These are phyloP conservation scores for Aproaerema taeniolella DNA, from an alignment of 2,888 invertebrate genomes.

Conservation along the genomic window DNA sequence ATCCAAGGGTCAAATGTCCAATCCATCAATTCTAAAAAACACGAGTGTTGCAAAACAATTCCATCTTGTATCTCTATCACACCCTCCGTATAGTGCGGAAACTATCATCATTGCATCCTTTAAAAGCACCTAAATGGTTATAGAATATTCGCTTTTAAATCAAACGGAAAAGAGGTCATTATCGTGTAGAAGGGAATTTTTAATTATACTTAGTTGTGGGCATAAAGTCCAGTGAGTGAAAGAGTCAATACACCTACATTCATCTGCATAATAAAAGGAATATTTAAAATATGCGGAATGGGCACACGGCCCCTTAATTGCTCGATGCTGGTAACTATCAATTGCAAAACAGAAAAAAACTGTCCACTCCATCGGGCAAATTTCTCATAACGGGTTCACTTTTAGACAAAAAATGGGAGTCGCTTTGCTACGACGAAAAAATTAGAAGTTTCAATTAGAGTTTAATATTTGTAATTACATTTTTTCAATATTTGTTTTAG, in stretches of 20 bases:
- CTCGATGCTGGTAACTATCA: slow-evolving; percentile 61
- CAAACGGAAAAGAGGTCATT: neutral
- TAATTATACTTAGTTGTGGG: slow-evolving; percentile 5
- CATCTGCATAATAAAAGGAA: slow-evolving; percentile 72
- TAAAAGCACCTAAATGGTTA: neutral
- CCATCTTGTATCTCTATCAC: slow-evolving; percentile 39
- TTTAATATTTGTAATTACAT: neutral
- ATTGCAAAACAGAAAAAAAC: slow-evolving; percentile 70
- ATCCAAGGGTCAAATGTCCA: slow-evolving; percentile 36
- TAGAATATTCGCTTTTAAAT: neutral
- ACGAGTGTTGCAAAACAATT: slow-evolving; percentile 33
- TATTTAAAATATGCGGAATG: slow-evolving; percentile 61
- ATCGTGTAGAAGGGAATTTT: neutral
- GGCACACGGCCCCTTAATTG: slow-evolving; percentile 59
- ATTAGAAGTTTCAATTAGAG: neutral
- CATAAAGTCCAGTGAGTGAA: slow-evolving; percentile 25
- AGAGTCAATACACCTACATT: slow-evolving; percentile 61
- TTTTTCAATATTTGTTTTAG: neutral
- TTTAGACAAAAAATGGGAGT: slow-evolving; percentile 30
- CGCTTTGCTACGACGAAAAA: slow-evolving; percentile 7
- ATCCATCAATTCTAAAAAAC: slow-evolving; percentile 46
- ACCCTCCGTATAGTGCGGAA: slow-evolving; percentile 39
- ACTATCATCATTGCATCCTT: slow-evolving; percentile 27
- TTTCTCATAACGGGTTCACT: slow-evolving; percentile 45
- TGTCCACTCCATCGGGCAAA: slow-evolving; percentile 59